Percentiles rank a stretch among this genome's conserved stretches.
phyloP scores from a whole-genome alignment of 2,797 vertebrate genomes.

The Pangasius mekongensis region DNA sequence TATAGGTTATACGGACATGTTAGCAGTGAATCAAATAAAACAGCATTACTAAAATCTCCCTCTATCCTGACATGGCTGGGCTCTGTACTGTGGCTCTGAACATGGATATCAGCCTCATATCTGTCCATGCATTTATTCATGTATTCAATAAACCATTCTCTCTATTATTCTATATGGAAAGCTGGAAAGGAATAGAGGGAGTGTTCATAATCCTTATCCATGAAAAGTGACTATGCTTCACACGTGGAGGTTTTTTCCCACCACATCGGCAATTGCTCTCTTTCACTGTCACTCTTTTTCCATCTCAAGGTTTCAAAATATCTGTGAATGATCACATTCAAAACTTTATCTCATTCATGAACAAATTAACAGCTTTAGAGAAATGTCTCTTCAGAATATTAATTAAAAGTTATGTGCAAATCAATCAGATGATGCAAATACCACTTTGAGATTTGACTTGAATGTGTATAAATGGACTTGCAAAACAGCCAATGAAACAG shows the following conservation, averaged over 20 bases:
- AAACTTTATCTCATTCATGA: conserved; percentile 42
- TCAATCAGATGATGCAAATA: conserved; percentile 35
- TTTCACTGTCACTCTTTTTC: conserved; percentile 33
- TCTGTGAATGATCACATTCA: conserved; percentile 46
- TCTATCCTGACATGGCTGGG: conserved; percentile 46
- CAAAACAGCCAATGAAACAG: not conserved
- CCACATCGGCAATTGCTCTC: conserved; percentile 17
- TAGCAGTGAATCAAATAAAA: not conserved
- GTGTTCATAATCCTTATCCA: conserved; percentile 53
- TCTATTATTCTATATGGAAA: conserved; percentile 56
- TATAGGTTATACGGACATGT: not conserved
- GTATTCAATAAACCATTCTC: conserved; percentile 54
- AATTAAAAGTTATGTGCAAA: conserved; percentile 40
- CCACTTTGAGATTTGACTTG: conserved; percentile 1
- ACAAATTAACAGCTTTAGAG: conserved; percentile 47
- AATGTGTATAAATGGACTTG: conserved; percentile 31
- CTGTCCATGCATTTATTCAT: conserved; percentile 59
- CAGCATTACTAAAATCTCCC: conserved; percentile 40
- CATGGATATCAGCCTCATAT: conserved; percentile 55
- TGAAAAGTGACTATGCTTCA: conserved; percentile 41
- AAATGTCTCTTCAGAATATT: conserved; percentile 32
- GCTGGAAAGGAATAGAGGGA: conserved; percentile 36
- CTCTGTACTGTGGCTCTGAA: conserved; percentile 40
- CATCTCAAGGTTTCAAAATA: conserved; percentile 33
- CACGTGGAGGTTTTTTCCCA: conserved; percentile 35